Conservation (phyloP, 1,140 invertebrate genomes). For the Panonychus citri region DNA sequence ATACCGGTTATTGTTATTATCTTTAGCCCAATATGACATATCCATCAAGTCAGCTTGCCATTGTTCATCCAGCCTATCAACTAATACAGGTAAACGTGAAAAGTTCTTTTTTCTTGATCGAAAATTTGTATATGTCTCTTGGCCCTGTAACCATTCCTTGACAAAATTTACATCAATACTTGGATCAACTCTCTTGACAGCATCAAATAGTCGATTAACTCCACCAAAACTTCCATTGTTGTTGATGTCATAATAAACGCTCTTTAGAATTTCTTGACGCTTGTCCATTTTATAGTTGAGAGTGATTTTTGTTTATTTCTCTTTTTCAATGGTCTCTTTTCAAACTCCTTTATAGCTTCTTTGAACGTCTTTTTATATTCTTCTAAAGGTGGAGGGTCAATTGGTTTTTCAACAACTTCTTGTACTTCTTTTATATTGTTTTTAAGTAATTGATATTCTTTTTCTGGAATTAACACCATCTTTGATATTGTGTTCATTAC, state of each 20-base stretch:
- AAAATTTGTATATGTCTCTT: slow-evolving; percentile 16
- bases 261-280: background rate
- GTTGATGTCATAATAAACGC: background rate
- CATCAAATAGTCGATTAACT: background rate
- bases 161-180: slow-evolving; percentile 2
- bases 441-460: background rate
- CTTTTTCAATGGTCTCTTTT: background rate
- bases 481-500: background rate
- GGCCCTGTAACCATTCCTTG: slow-evolving; percentile 9
- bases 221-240: background rate
- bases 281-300: background rate
- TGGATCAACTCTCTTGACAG: background rate
- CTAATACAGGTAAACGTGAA: slow-evolving; percentile 5
- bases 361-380: background rate
- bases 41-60: slow-evolving; percentile 16
- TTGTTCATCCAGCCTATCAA: slow-evolving; percentile 12
- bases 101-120: slow-evolving; percentile 14
- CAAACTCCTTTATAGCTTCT: background rate
- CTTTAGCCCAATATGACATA: slow-evolving; percentile 6
- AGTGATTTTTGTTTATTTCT: background rate
- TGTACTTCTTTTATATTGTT: background rate
- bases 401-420: background rate
- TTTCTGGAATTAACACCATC: background rate
- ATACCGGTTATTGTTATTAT: slow-evolving; percentile 13
- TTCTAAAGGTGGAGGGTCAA: background rate